Evolutionary conservation across 2,888 invertebrate species (phyloP).

Genomic region (Altica lythri): DNA sequence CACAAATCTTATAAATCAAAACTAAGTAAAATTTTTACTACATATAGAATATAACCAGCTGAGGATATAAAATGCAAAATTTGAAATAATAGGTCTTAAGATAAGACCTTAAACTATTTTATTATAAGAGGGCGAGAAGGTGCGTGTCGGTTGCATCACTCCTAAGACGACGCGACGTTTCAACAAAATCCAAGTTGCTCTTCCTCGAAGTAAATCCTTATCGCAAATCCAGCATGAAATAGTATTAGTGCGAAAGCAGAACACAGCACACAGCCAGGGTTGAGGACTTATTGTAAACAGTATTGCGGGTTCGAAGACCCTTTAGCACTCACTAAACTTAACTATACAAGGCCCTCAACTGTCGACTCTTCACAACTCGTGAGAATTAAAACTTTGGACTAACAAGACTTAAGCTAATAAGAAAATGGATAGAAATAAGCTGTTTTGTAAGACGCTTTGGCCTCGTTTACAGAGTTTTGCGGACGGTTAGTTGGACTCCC

Average conservation of each 20-base stretch:
- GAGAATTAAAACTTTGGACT: conserved; percentile 69
- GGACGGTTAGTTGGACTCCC: conserved; percentile 44
- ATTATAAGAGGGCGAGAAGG: no score
- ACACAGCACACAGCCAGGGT: conserved; percentile 50
- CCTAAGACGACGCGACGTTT: conserved; percentile 19
- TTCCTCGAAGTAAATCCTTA: conserved; percentile 60
- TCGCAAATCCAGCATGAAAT: conserved; percentile 71
- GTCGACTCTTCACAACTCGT: conserved; percentile 59
- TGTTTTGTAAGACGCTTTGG: conserved; percentile 57
- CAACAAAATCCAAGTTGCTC: conserved; percentile 52
- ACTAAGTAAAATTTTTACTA: no score
- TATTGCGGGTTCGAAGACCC: conserved; percentile 58
- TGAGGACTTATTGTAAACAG: conserved; percentile 58
- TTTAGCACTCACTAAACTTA: conserved; percentile 55
- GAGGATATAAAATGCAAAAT: no score
- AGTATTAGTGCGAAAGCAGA: conserved; percentile 63
- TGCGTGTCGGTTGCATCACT: no score
- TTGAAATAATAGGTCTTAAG: no score
- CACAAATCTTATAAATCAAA: no score
- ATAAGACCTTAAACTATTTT: no score
- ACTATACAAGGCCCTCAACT: conserved; percentile 52
- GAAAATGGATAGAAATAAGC: conserved; percentile 59
- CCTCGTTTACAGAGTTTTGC: conserved; percentile 42
- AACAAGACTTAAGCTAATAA: conserved; percentile 63
- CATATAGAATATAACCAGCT: no score